These are phyloP conservation scores for Macrosteles quadrilineatus DNA, from an alignment of 1,140 invertebrate species.

Conservation along the genomic window DNA sequence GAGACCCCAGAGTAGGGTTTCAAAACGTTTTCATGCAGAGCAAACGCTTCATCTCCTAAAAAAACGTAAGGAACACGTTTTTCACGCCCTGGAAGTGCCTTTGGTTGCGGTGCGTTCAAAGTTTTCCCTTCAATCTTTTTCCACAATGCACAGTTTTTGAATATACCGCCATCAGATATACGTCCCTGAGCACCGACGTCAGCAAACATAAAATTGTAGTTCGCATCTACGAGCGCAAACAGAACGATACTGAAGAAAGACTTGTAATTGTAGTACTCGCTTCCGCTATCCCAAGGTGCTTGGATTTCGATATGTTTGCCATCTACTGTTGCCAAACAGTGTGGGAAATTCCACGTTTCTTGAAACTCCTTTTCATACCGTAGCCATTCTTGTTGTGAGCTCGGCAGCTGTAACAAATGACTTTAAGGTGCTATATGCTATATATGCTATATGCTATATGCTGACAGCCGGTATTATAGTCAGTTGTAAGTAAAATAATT, in stretches of 20 bases:
- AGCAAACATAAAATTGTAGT: constrained; percentile 24
- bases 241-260: constrained; percentile 24
- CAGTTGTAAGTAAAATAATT: no score
- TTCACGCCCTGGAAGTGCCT: constrained; percentile 35
- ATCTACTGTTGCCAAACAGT: not conserved
- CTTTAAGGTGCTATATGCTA: not conserved
- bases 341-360: constrained; percentile 20
- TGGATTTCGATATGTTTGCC: not conserved
- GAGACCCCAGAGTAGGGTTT: constrained; percentile 44
- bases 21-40: constrained; percentile 47
- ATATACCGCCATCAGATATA: constrained; percentile 45
- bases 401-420: not conserved
- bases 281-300: constrained; percentile 10
- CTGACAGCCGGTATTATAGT: no score
- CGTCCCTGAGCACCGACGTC: constrained; percentile 41
- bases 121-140: constrained; percentile 38
- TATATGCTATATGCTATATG: not conserved
- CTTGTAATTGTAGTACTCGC: constrained; percentile 22
- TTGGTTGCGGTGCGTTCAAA: constrained; percentile 42
- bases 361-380: not conserved
- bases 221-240: constrained; percentile 17
- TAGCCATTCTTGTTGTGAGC: constrained; percentile 9
- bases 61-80: constrained; percentile 44
- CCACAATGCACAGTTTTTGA: constrained; percentile 32
- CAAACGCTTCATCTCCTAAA: constrained; percentile 51